Base-by-base conservation (phyloP, 2,888 invertebrate genomes). In the Eupithecia exiguata region DNA sequence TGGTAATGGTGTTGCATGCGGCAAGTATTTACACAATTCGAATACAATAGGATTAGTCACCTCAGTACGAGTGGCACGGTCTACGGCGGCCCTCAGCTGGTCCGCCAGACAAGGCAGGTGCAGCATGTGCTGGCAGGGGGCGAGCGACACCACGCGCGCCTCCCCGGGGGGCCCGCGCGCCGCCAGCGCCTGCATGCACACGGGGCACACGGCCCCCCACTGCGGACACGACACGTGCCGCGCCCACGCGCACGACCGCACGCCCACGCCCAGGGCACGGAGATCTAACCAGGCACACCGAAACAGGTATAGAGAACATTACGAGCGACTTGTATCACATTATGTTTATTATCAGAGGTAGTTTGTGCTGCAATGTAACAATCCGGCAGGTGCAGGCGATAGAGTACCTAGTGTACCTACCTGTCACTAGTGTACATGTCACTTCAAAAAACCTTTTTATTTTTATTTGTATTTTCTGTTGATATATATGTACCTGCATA, bases 81-180 rank as follows among this genome's bases (percentile, higher is more conserved):
- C 72, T 75, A 65, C 77, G 0, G 73, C 72, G 18, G 76, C 77
- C 0, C 75, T 71, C 69, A 97, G 95, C 94, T 97, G 96, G 66
- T 96, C 96, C 85, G 96, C 96, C 62, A 98, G 94, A 87, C 98
- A 98, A 82, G 96, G 96, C 82, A 97, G 95, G 90, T 98, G 98
- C 90, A 98, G 95, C 88, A 96, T 95, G 92, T 98, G 98, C 78
- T 96, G 95, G 89, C 98, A 98, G 71, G 96, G 79, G 94, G 95
- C 88, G 96, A 98, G 77, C 96, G 96, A 81, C 95, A 96, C 75
- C 14, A 62, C 49, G 46, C 70, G 53, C 0, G 69, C 69, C 46
- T 5, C 43, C 1, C 16, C 18, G 16, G 16, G 21, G 12, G 63
- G 65, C n/a, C 46, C 46, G 46, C 68, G 67, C 73, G 62, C 74